phyloP scores from a whole-genome alignment of 2,797 vertebrate species.

The Urophycis tenuis region DNA sequence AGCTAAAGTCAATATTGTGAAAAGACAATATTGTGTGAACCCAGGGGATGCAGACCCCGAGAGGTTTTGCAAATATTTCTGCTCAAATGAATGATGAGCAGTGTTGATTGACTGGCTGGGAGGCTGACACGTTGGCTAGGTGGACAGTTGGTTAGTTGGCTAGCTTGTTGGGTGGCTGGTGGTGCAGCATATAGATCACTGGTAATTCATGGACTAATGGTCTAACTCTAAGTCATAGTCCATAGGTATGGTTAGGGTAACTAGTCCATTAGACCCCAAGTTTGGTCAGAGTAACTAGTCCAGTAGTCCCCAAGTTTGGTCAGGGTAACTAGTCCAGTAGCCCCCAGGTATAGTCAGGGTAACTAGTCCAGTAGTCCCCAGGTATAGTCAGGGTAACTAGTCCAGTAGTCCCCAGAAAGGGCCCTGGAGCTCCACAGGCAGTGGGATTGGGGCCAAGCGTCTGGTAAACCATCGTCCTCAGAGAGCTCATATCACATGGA shows the following conservation, averaged over 20 bases:
- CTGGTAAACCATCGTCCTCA: slow-evolving; percentile 32
- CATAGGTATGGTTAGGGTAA: neutral
- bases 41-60: neutral
- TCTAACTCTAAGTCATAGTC: neutral
- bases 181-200: too few species aligned
- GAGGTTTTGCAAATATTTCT: neutral
- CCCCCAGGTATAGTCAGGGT: neutral
- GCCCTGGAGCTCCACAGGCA: slow-evolving; percentile 28
- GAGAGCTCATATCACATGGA: slow-evolving; percentile 49
- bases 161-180: neutral
- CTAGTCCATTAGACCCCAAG: too few species aligned
- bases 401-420: neutral
- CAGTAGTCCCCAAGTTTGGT: too few species aligned
- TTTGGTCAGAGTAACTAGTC: too few species aligned
- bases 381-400: neutral
- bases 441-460: slow-evolving; percentile 9
- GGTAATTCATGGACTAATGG: neutral
- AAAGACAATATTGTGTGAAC: neutral
- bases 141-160: too few species aligned
- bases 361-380: neutral
- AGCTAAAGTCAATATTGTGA: slow-evolving; percentile 18
- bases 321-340: neutral
- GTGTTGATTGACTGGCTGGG: neutral
- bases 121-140: too few species aligned
- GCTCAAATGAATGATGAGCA: neutral